These are phyloP conservation scores for Upupa epops DNA, from an alignment of 2,113 vertebrate species.

Conservation along the genomic window DNA sequence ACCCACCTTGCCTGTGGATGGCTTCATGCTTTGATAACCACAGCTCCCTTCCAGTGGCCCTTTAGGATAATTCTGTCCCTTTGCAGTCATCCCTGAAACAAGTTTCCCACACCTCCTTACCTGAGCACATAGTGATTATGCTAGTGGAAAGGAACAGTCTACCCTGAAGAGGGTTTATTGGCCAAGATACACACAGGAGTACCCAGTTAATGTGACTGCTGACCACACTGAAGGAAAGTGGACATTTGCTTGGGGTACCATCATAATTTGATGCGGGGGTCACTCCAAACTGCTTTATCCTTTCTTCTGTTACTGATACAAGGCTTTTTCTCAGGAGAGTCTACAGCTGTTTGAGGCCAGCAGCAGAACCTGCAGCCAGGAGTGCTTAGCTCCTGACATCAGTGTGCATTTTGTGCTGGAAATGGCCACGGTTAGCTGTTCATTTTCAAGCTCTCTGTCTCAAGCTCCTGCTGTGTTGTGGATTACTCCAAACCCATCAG, in stretches of 20 bases:
- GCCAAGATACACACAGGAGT: not conserved
- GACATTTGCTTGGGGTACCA: accelerated
- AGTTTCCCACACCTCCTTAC: not conserved
- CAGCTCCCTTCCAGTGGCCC: not conserved
- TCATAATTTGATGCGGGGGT: not conserved
- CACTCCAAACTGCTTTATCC: not conserved
- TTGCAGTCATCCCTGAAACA: not conserved
- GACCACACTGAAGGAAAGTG: not conserved
- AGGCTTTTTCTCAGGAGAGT: not conserved
- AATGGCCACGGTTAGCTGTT: not conserved
- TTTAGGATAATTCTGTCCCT: not conserved
- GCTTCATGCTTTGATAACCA: not conserved
- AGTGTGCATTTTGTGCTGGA: not conserved
- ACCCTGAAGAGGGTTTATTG: not conserved
- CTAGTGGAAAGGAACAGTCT: not conserved
- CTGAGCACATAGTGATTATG: not conserved
- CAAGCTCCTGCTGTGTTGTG: not conserved
- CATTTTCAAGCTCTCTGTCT: not conserved
- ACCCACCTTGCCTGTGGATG: not conserved
- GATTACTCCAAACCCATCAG: not conserved
- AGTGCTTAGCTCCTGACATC: not conserved
- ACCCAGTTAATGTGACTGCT: not conserved
- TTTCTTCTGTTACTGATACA: not conserved
- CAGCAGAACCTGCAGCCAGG: not conserved
- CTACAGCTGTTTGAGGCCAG: not conserved